phyloP scores from a whole-genome alignment of 2,797 vertebrate species.

The Hapalemur alaotrensis region DNA sequence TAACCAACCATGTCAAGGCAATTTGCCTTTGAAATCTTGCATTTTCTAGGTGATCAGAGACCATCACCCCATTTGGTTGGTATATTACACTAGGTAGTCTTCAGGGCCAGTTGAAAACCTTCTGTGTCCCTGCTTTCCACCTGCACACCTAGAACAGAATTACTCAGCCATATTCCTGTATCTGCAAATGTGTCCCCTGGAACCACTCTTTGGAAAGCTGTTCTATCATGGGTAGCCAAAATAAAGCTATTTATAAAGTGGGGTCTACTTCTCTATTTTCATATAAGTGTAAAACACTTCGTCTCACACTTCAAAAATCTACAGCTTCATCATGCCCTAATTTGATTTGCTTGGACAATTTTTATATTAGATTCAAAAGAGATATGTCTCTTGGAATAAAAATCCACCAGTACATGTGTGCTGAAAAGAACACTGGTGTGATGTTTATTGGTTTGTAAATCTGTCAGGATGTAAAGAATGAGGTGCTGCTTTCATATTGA shows the following conservation, averaged over 20 bases:
- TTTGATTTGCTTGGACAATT: background rate
- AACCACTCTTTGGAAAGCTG: background rate
- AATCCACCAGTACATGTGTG: background rate
- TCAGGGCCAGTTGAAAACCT: background rate
- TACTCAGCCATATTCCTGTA: background rate
- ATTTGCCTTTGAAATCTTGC: background rate
- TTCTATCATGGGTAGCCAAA: background rate
- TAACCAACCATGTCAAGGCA: background rate
- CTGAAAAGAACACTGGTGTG: background rate
- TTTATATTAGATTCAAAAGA: constrained; percentile 45
- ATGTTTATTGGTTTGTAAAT: constrained; percentile 26
- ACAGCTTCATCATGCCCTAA: background rate
- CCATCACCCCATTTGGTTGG: too few species aligned
- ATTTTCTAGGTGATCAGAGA: background rate
- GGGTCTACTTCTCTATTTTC: background rate
- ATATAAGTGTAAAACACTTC: background rate
- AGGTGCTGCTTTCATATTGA: background rate
- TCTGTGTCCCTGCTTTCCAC: background rate
- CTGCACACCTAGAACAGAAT: too few species aligned
- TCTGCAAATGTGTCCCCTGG: background rate
- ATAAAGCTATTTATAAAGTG: constrained; percentile 5
- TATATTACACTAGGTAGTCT: background rate
- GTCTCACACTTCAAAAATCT: background rate
- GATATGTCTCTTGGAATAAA: background rate
- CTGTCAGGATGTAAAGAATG: background rate